These are phyloP conservation scores for Collichthys lucidus DNA, from an alignment of 2,113 vertebrate species.

Conservation along the genomic window DNA sequence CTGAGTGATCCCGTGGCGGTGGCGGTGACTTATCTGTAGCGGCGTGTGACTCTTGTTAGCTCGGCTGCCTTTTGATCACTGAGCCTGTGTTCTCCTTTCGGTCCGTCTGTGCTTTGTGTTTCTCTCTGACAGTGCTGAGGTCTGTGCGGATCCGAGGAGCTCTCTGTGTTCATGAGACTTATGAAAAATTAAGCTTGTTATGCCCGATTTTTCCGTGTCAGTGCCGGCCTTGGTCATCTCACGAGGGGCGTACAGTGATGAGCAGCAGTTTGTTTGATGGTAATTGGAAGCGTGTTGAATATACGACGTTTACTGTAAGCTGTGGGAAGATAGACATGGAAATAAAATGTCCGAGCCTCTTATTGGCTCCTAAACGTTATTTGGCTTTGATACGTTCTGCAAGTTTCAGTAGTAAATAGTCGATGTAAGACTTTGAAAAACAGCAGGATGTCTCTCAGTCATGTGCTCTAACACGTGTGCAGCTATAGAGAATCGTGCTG, in stretches of 20 bases:
- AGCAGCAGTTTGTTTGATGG: constrained; percentile 22
- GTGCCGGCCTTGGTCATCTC: not conserved
- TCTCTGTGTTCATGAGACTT: constrained; percentile 9
- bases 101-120: constrained; percentile 39
- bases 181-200: constrained; percentile 52
- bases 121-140: constrained; percentile 21
- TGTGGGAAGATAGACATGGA: not conserved
- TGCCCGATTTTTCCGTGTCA: not conserved
- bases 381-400: too few species aligned
- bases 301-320: not conserved
- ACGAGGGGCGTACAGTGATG: constrained; percentile 6
- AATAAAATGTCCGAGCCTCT: constrained; percentile 7
- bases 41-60: constrained; percentile 4
- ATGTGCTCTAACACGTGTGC: too few species aligned
- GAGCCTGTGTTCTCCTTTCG: constrained; percentile 52
- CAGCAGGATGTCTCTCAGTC: too few species aligned
- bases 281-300: not conserved
- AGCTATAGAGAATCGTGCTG: too few species aligned
- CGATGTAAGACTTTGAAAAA: not conserved
- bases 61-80: constrained; percentile 47
- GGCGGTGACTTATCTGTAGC: not conserved
- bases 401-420: too few species aligned
- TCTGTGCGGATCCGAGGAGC: constrained; percentile 15
- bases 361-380: not conserved
- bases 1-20: constrained; percentile 6